Evolutionary conservation across 2,797 vertebrate genomes (phyloP).

Genomic region (Ciconia nigra): DNA sequence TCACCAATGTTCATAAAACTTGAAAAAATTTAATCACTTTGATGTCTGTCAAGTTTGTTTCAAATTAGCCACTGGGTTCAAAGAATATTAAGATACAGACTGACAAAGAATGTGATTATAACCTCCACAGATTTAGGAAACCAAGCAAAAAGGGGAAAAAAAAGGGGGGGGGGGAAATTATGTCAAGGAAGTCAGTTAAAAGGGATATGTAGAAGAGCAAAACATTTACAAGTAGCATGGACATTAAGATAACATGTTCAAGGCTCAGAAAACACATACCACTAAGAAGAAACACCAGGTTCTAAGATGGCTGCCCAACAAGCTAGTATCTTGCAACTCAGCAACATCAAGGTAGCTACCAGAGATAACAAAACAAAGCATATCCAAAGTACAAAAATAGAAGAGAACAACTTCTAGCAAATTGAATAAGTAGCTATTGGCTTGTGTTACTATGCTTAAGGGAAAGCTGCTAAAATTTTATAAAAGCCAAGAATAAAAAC

Average conservation of each 20-base stretch:
- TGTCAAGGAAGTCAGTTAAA: background rate
- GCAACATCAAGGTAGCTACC: background rate
- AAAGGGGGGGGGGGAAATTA: background rate
- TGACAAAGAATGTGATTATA: background rate
- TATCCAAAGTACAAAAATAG: background rate
- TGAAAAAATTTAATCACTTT: background rate
- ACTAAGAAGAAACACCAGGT: background rate
- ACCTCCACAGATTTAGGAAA: background rate
- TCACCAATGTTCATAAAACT: background rate
- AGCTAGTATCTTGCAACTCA: background rate
- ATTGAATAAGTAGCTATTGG: background rate
- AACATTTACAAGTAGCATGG: background rate
- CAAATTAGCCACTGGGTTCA: background rate
- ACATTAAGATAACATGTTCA: background rate
- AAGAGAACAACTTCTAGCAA: background rate
- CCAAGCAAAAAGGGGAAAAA: background rate
- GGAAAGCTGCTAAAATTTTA: background rate
- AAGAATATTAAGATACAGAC: background rate
- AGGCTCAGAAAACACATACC: background rate
- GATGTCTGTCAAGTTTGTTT: background rate
- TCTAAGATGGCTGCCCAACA: background rate
- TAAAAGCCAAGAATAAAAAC: background rate
- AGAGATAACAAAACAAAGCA: background rate
- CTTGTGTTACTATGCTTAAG: background rate
- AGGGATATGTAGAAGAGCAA: background rate